Conservation (phyloP, 2,888 invertebrate genomes). For the Ectemnius lituratus region DNA sequence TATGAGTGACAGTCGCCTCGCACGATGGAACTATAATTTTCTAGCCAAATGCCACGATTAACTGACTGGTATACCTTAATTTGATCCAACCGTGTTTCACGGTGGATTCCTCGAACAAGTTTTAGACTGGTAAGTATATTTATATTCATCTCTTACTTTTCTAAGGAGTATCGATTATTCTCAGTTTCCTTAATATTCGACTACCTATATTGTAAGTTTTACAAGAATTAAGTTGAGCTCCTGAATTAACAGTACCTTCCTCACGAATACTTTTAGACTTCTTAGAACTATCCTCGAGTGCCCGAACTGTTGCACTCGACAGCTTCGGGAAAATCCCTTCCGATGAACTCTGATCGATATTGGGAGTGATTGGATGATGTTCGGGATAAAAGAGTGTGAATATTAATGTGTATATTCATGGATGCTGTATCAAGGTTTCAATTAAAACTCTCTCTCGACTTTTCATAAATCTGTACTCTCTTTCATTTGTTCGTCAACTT, state of each 20-base stretch:
- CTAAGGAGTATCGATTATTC: conserved; percentile 29
- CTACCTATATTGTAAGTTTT: conserved; percentile 56
- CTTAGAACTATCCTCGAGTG: conserved; percentile 51
- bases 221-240: conserved; percentile 67
- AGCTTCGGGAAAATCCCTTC: too few relatives aligned
- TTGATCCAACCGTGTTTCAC: conserved; percentile 18
- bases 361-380: too few relatives aligned
- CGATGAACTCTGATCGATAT: too few relatives aligned
- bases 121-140: conserved; percentile 26
- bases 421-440: too few relatives aligned
- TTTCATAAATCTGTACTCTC: too few relatives aligned
- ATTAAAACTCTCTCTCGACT: too few relatives aligned
- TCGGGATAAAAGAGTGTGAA: too few relatives aligned
- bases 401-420: too few relatives aligned
- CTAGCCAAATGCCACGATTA: conserved; percentile 18
- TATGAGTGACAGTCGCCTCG: conserved; percentile 2
- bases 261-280: conserved; percentile 50
- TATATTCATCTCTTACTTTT: conserved; percentile 31
- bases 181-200: conserved; percentile 41
- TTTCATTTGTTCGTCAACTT: too few relatives aligned
- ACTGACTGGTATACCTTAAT: conserved; percentile 19
- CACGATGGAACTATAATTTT: conserved; percentile 20
- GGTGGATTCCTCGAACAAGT: conserved; percentile 26
- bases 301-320: conserved; percentile 32
- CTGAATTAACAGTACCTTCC: conserved; percentile 61